A percentile compares a stretch with the other conserved stretches of the same genome.
Conservation (phyloP, 2,888 invertebrate species). For the Orthosia gracilis region DNA sequence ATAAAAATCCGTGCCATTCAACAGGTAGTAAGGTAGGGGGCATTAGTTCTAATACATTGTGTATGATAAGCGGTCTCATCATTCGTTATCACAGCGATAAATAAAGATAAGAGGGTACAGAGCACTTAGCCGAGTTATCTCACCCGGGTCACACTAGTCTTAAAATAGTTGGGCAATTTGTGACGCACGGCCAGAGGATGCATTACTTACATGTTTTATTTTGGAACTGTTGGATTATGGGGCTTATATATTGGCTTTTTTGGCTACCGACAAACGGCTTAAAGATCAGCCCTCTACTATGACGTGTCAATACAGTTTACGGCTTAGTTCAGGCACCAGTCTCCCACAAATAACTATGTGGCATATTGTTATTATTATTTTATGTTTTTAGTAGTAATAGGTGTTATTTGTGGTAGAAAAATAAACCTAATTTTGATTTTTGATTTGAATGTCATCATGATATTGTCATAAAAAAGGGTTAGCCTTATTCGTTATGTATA, state of each 20-base stretch:
- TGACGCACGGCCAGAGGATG: constrained; percentile 63
- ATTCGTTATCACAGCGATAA: constrained; percentile 80
- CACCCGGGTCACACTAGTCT: constrained; percentile 79
- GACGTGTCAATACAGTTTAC: too few relatives aligned
- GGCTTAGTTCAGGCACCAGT: too few relatives aligned
- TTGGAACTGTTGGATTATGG: constrained; percentile 43
- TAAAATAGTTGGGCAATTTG: constrained; percentile 80
- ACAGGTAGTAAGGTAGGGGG: constrained; percentile 57
- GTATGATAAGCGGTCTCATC: constrained; percentile 78
- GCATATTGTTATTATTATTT: too few relatives aligned
- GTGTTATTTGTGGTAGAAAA: too few relatives aligned
- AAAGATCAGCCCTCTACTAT: too few relatives aligned
- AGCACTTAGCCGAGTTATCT: constrained; percentile 82
- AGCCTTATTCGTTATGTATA: too few relatives aligned
- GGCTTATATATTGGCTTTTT: constrained; percentile 32
- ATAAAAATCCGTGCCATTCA: constrained; percentile 53
- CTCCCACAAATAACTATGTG: too few relatives aligned
- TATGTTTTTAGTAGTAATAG: too few relatives aligned
- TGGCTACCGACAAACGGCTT: background rate
- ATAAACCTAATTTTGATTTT: too few relatives aligned
- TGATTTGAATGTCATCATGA: too few relatives aligned
- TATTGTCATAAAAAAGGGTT: too few relatives aligned
- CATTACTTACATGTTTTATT: constrained; percentile 50
- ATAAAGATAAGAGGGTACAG: constrained; percentile 78
- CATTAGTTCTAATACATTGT: constrained; percentile 72